Conservation (phyloP, 2,113 vertebrate genomes). For the Phycodurus eques region DNA sequence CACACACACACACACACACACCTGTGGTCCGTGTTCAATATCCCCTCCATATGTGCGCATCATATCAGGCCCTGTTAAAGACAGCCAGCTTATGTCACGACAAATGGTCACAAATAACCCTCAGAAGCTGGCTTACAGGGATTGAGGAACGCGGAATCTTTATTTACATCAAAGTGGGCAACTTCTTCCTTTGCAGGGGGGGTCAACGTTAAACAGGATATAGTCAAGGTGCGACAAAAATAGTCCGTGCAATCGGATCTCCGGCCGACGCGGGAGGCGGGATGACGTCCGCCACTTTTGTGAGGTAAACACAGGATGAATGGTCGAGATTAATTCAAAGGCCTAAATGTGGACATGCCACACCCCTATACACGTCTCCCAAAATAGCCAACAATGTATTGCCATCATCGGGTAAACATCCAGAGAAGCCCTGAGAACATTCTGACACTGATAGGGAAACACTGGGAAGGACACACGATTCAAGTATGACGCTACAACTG, state of each 20-base stretch:
- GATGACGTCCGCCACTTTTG: constrained; percentile 45
- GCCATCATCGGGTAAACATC: constrained; percentile 70
- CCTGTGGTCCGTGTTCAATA: constrained; percentile 27
- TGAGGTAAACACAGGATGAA: constrained; percentile 74
- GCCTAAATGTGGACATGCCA: constrained; percentile 64
- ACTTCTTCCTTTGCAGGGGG: constrained; percentile 51
- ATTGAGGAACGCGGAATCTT: constrained; percentile 52
- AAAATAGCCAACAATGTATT: constrained; percentile 70
- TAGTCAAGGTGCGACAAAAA: constrained; percentile 67
- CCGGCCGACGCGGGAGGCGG: constrained; percentile 44
- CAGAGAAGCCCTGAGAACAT: constrained; percentile 63
- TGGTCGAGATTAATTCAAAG: constrained; percentile 59
- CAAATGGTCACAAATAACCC: constrained; percentile 46
- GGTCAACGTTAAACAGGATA: constrained; percentile 66
- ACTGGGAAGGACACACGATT: constrained; percentile 53
- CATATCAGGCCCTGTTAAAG: constrained; percentile 38
- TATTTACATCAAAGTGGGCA: constrained; percentile 69
- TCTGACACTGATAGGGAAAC: constrained; percentile 61
- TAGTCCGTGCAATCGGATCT: constrained; percentile 66
- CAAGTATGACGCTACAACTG: constrained; percentile 21
- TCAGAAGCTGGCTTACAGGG: constrained; percentile 60
- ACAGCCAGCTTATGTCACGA: constrained; percentile 53
- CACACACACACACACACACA: constrained; percentile 24
- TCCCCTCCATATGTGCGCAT: constrained; percentile 21
- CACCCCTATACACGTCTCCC: constrained; percentile 62